Conservation (phyloP, 2,888 invertebrate species). For the Sinhomidia bicolor region DNA sequence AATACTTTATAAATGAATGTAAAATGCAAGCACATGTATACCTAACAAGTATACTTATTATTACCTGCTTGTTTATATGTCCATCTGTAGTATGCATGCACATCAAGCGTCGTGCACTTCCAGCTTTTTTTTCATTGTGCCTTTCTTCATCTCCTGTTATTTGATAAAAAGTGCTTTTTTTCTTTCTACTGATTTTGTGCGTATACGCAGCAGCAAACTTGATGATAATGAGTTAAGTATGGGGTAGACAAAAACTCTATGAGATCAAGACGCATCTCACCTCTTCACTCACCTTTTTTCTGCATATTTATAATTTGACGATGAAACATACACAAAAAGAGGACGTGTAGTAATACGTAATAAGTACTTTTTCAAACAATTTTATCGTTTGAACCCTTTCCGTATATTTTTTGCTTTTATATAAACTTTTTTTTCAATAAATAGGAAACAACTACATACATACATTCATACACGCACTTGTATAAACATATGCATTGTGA, state of each 20-base stretch:
- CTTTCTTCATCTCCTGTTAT: not conserved
- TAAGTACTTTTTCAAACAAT: slow-evolving; percentile 30
- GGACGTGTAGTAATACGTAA: not conserved
- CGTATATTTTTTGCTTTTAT: not conserved
- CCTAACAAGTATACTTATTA: not conserved
- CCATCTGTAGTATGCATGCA: not conserved
- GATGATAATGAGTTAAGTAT: slow-evolving; percentile 67
- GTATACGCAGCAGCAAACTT: slow-evolving; percentile 19
- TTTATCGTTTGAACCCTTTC: not conserved
- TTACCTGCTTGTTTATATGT: slow-evolving; percentile 37
- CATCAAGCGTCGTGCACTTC: slow-evolving; percentile 26
- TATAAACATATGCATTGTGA: not conserved
- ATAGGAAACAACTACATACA: too few species aligned
- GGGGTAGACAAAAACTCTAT: slow-evolving; percentile 48
- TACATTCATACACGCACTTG: too few species aligned
- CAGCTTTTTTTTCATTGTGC: slow-evolving; percentile 51
- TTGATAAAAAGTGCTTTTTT: not conserved
- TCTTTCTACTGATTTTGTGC: slow-evolving; percentile 33
- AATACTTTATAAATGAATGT: slow-evolving; percentile 46
- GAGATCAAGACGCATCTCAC: slow-evolving; percentile 43
- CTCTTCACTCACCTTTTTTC: slow-evolving; percentile 33
- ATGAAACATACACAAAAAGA: slow-evolving; percentile 30
- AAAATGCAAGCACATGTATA: too few species aligned
- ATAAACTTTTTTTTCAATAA: too few species aligned
- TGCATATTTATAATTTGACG: slow-evolving; percentile 22